Evolutionary conservation across 2,797 vertebrate genomes (phyloP).

Genomic region (Lepus oiostolus): DNA sequence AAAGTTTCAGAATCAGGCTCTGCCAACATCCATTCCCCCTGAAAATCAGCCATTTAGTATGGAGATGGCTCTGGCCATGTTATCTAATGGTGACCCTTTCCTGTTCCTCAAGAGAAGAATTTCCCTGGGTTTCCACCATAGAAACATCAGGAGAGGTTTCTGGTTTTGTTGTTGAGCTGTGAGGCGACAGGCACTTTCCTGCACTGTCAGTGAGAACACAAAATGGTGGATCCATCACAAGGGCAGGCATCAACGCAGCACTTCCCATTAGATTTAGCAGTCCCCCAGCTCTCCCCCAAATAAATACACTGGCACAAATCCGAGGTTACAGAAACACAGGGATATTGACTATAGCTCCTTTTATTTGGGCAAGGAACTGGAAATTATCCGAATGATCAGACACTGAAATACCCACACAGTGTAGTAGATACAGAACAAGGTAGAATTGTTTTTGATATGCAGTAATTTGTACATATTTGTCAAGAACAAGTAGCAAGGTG

Average conservation of each 20-base stretch:
- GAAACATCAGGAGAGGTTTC: background rate
- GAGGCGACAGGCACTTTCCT: background rate
- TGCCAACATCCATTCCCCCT: background rate
- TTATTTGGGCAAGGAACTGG: background rate
- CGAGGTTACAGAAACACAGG: background rate
- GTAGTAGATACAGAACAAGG: background rate
- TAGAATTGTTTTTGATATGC: background rate
- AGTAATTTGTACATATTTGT: background rate
- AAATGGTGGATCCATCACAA: background rate
- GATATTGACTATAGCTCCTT: background rate
- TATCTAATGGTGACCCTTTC: background rate
- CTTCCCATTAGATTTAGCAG: background rate
- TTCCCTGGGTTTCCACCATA: background rate
- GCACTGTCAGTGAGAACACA: background rate
- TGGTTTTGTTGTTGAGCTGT: background rate
- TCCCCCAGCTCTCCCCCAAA: no score
- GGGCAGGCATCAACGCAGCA: background rate
- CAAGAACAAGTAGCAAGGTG: background rate
- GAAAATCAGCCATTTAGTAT: background rate
- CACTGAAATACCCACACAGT: background rate
- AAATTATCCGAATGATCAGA: background rate
- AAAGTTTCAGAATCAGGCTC: background rate
- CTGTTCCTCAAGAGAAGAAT: background rate
- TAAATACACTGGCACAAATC: background rate
- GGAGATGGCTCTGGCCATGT: background rate